Percentiles rank a stretch among this genome's conserved stretches.
These are phyloP conservation scores for Pempheris klunzingeri DNA, from an alignment of 2,797 vertebrate species.

Conservation along the genomic window DNA sequence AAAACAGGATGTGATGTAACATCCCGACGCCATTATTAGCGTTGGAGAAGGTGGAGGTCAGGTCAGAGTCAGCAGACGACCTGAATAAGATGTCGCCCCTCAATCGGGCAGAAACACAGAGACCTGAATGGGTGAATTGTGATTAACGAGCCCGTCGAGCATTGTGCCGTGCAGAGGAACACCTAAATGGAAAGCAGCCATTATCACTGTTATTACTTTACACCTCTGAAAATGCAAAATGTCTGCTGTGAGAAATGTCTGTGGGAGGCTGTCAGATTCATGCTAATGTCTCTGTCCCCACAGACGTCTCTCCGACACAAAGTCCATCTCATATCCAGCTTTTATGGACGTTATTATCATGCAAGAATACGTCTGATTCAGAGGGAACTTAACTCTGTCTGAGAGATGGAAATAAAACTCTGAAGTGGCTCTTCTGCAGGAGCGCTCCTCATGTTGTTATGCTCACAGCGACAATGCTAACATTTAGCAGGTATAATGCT, in stretches of 20 bases:
- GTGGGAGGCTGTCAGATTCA: slow-evolving; percentile 59
- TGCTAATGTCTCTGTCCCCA: slow-evolving; percentile 28
- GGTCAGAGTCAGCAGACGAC: slow-evolving; percentile 30
- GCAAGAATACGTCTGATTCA: not conserved
- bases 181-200: slow-evolving; percentile 26
- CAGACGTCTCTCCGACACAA: slow-evolving; percentile 19
- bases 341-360: not conserved
- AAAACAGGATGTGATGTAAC: slow-evolving; percentile 77
- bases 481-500: not conserved
- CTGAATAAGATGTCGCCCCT: slow-evolving; percentile 28
- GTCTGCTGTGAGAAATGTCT: slow-evolving; percentile 45
- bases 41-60: slow-evolving; percentile 56
- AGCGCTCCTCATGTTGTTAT: not conserved
- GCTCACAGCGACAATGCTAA: not conserved
- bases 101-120: not conserved
- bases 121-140: not conserved
- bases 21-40: slow-evolving; percentile 55
- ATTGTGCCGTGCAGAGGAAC: not conserved
- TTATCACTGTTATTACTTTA: slow-evolving; percentile 22
- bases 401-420: not conserved
- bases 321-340: not conserved
- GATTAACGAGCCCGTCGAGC: not conserved
- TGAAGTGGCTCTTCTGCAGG: too few species aligned
- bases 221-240: slow-evolving; percentile 46
- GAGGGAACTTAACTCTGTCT: not conserved